A percentile compares a stretch with the other conserved stretches of the same genome.
phyloP scores from a whole-genome alignment of 1,140 invertebrate genomes.

The Brachionus sp. region DNA sequence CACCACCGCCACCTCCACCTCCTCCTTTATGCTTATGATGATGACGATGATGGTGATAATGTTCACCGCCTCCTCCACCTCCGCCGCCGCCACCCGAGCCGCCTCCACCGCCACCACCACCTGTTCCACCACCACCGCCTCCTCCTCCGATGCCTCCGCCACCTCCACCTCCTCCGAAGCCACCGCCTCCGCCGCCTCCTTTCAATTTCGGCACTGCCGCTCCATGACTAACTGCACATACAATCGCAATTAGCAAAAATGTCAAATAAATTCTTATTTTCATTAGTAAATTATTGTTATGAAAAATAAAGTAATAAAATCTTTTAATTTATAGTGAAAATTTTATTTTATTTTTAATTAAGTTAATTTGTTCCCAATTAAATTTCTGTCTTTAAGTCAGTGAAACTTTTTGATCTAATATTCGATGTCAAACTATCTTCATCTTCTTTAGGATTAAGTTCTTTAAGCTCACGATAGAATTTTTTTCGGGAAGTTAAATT shows the following conservation, averaged over 20 bases:
- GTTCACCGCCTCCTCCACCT: neutral
- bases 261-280: conserved; percentile 19
- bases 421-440: neutral
- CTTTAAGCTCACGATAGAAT: conserved; percentile 27
- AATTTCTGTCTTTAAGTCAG: neutral
- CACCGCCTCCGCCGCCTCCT: neutral
- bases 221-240: neutral
- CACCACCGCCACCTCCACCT: neutral
- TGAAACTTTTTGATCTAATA: neutral
- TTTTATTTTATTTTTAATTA: neutral
- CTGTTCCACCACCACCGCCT: neutral
- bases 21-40: neutral
- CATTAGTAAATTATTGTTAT: neutral
- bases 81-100: neutral
- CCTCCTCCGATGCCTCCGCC: neutral
- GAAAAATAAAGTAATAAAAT: neutral
- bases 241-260: neutral
- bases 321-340: neutral
- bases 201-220: neutral
- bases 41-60: neutral
- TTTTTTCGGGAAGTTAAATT: conserved; percentile 10
- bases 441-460: neutral
- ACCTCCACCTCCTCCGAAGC: neutral
- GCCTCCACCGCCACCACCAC: neutral
- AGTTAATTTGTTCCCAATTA: neutral